These are phyloP conservation scores for Saxidomus purpurata DNA, from an alignment of 1,140 invertebrate genomes.

Conservation along the genomic window DNA sequence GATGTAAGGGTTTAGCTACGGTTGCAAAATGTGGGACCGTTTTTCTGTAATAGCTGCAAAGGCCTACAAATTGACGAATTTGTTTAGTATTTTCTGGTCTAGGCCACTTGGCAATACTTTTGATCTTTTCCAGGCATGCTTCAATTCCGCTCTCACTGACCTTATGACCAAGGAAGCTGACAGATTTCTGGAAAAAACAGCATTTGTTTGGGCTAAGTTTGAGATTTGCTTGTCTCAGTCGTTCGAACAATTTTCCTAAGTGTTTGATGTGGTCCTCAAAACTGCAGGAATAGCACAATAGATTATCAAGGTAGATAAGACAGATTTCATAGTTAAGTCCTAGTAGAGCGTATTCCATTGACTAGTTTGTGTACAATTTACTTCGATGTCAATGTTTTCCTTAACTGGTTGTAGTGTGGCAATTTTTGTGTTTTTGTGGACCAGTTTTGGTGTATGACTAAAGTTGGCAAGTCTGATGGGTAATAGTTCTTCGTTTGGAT, in stretches of 20 bases:
- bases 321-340: not conserved
- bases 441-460: not conserved
- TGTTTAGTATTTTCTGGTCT: not conserved
- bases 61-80: conserved; percentile 30
- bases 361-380: not conserved
- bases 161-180: conserved; percentile 12
- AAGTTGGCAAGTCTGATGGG: not conserved
- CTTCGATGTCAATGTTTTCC: not conserved
- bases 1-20: conserved; percentile 30
- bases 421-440: not conserved
- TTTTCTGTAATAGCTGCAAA: conserved; percentile 34
- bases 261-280: conserved; percentile 85
- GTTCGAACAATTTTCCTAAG: conserved; percentile 81
- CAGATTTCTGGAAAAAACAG: not conserved
- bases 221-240: conserved; percentile 72
- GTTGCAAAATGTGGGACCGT: conserved; percentile 18
- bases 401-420: not conserved
- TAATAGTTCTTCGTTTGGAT: not conserved
- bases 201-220: conserved; percentile 69
- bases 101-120: not conserved
- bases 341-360: not conserved
- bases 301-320: conserved; percentile 87
- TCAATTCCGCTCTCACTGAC: not conserved
- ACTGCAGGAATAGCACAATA: conserved; percentile 84
- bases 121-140: not conserved